phyloP scores from a whole-genome alignment of 2,888 invertebrate genomes.

The Eugnorisma glareosa region DNA sequence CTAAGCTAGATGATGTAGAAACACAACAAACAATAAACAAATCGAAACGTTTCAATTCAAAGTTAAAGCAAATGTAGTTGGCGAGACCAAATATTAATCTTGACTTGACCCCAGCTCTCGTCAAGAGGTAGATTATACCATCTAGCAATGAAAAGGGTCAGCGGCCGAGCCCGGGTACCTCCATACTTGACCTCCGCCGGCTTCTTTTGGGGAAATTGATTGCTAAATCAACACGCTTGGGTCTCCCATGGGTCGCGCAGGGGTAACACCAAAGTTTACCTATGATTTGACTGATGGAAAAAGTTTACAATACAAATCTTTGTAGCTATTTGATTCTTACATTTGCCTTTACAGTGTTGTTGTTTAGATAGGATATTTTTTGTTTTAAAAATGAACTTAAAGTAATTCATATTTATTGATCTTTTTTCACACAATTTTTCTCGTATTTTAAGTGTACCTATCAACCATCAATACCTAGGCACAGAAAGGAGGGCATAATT shows the following conservation, averaged over 20 bases:
- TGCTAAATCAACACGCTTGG: slow-evolving; percentile 37
- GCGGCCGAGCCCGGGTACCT: not conserved
- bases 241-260: slow-evolving; percentile 1
- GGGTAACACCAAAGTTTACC: not conserved
- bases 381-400: no score
- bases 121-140: slow-evolving; percentile 6
- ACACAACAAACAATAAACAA: not conserved
- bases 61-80: slow-evolving; percentile 11
- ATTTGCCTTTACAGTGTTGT: not conserved
- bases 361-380: no score
- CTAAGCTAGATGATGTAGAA: not conserved
- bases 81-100: slow-evolving; percentile 30
- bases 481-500: not conserved
- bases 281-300: slow-evolving; percentile 13
- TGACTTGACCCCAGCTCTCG: not conserved
- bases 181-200: slow-evolving; percentile 39
- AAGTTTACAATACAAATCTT: not conserved
- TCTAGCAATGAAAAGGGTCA: slow-evolving; percentile 17
- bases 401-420: not conserved
- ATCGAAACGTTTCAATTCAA: not conserved
- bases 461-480: not conserved
- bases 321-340: not conserved
- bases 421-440: not conserved
- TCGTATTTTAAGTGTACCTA: not conserved
- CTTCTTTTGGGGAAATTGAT: slow-evolving; percentile 45